Evolutionary conservation across 2,797 vertebrate species (phyloP).

Genomic region (Glyptemys insculpta): DNA sequence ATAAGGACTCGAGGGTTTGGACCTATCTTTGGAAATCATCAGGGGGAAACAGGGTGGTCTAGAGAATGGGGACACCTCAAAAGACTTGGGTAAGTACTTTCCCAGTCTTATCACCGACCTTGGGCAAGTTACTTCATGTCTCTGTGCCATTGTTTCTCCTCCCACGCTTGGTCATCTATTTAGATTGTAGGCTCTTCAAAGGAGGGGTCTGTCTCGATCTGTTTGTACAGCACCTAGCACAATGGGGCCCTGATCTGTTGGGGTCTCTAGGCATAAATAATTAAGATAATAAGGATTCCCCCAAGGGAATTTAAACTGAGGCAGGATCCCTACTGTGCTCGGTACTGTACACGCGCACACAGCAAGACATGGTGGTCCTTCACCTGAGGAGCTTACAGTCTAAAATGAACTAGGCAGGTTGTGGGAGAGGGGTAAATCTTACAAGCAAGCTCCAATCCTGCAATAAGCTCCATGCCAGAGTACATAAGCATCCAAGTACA

Average conservation of each 20-base stretch:
- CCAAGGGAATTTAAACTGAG: background rate
- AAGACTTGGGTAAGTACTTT: background rate
- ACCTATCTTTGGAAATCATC: background rate
- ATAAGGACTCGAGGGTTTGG: background rate
- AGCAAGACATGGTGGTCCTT: background rate
- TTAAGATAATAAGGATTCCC: background rate
- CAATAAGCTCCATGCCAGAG: background rate
- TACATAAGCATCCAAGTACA: rapidly evolving
- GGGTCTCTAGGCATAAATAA: background rate
- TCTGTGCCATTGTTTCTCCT: background rate
- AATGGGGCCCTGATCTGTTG: background rate
- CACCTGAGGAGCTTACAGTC: background rate
- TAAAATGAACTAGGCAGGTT: background rate
- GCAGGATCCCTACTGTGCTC: rapidly evolving
- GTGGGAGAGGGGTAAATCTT: background rate
- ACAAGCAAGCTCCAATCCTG: background rate
- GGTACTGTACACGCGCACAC: rapidly evolving
- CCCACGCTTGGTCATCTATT: background rate
- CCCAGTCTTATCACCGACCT: rapidly evolving
- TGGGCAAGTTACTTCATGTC: background rate
- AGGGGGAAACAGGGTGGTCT: background rate
- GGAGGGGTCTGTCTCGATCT: background rate
- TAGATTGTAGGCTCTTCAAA: background rate
- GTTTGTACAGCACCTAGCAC: background rate
- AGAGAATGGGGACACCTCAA: background rate